Evolutionary conservation across 2,888 invertebrate genomes (phyloP).

Genomic region (Pyralis farinalis): DNA sequence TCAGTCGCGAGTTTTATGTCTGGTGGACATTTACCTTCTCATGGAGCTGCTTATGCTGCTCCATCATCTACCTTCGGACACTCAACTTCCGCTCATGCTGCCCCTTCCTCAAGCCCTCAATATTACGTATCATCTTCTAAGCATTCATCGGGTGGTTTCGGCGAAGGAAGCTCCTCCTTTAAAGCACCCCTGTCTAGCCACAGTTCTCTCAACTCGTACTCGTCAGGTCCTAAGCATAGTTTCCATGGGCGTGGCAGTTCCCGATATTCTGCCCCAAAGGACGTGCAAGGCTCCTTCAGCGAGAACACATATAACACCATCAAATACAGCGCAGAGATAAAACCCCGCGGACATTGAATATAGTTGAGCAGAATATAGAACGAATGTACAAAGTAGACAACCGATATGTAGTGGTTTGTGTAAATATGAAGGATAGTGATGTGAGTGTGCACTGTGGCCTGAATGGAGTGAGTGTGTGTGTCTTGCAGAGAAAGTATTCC

Average conservation of each 20-base stretch:
- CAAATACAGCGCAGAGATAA: conserved; percentile 72
- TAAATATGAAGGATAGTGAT: conserved; percentile 25
- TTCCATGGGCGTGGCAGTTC: conserved; percentile 48
- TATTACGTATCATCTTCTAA: conserved; percentile 56
- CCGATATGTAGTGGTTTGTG: conserved; percentile 44
- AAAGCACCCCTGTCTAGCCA: conserved; percentile 47
- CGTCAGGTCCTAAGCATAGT: conserved; percentile 57
- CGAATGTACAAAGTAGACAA: conserved; percentile 21
- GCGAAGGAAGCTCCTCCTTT: conserved; percentile 54
- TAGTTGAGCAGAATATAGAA: conserved; percentile 9
- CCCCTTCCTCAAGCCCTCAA: conserved; percentile 54
- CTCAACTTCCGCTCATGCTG: conserved; percentile 44
- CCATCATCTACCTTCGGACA: conserved; percentile 38
- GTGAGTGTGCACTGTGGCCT: conserved; percentile 23
- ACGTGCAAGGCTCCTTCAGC: conserved; percentile 61
- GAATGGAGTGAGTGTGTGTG: conserved; percentile 26
- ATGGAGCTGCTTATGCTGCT: conserved; percentile 51
- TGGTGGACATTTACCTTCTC: conserved; percentile 50
- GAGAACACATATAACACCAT: conserved; percentile 72
- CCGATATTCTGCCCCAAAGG: conserved; percentile 53
- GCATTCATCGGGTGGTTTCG: conserved; percentile 44
- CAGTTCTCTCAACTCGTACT: conserved; percentile 49
- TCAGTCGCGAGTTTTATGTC: conserved; percentile 52
- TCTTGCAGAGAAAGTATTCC: conserved; percentile 33
- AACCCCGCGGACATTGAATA: conserved; percentile 52